Base-by-base conservation (phyloP, 2,113 vertebrate genomes). In the Gymnocephalus cernua region DNA sequence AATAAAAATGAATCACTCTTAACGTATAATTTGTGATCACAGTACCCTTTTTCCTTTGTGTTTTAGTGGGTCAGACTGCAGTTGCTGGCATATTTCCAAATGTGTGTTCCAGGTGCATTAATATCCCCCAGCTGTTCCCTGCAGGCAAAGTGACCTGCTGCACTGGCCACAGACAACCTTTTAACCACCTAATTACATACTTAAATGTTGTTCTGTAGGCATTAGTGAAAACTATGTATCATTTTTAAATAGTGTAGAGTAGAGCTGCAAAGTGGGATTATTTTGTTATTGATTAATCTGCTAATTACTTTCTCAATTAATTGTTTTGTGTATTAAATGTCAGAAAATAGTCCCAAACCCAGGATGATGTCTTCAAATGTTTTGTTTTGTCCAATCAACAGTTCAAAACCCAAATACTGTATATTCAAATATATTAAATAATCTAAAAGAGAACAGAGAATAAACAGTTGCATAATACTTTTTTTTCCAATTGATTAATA, bases 121-220 rank as follows among this genome's bases (percentile, higher is more conserved):
- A 69, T 83, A 64, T 70, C 50, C 68, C 11, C 38, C 75, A 88
- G 86, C 81, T 90, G 89, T 58, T 84, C 19, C 62, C 66, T 63
- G 21, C 18, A 80, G 81, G 64, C 35, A 73, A n/a, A 83, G 25
- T 70, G 85, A 71, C 72, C 56, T 73, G 53, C 65, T 64, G 56
- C 75, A 87, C 71, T 68, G 53, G 67, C 63, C 27, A 62, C 48
- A 76, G 58, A 62, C 53, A 71, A 63, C 18, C 21, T 59, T 50
- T 63, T 38, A 64, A 50, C 35, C 65, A 13, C 48, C 32, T 53
- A 86, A 79, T 79, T 51, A 80, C 1, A 1, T 32, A 63, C 35
- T 65, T 64, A 48, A 29, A 47, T 63, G 23, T 54, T 78, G 56
- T 65, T 75, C 38, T 47, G 23, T 5, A 16, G 10, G 19, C 15